These are phyloP conservation scores for Eudasyphora cyanicolor DNA, from an alignment of 2,888 invertebrate genomes.

Conservation along the genomic window DNA sequence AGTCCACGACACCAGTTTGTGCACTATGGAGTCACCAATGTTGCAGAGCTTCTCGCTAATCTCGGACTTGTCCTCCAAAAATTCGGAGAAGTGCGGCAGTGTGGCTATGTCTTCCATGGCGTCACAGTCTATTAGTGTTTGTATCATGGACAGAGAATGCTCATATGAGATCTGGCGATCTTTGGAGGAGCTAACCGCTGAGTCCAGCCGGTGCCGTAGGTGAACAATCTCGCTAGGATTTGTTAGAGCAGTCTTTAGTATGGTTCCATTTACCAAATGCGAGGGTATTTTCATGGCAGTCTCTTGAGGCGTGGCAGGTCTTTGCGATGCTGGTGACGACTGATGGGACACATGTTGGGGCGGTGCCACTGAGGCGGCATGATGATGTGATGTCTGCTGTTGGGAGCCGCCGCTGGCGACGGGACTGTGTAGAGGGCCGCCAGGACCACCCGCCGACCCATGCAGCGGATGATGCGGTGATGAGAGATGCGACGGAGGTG, in stretches of 20 bases:
- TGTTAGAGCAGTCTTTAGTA: slow-evolving; percentile 95
- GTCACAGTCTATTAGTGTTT: slow-evolving; percentile 96
- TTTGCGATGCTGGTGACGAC: slow-evolving; percentile 57
- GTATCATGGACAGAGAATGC: slow-evolving; percentile 92
- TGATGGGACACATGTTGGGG: slow-evolving; percentile 59
- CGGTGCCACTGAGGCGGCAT: slow-evolving; percentile 52
- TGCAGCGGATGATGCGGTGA: slow-evolving; percentile 77
- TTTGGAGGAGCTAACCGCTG: slow-evolving; percentile 92
- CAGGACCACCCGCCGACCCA: slow-evolving; percentile 63
- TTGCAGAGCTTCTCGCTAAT: slow-evolving; percentile 95
- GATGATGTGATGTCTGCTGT: slow-evolving; percentile 64
- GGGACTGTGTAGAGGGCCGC: slow-evolving; percentile 54
- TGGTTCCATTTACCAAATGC: slow-evolving; percentile 94
- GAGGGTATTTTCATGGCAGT: slow-evolving; percentile 81
- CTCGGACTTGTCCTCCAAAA: slow-evolving; percentile 94
- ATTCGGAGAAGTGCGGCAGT: slow-evolving; percentile 92
- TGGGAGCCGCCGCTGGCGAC: slow-evolving; percentile 44
- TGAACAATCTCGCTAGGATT: slow-evolving; percentile 96
- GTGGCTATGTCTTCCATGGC: slow-evolving; percentile 98
- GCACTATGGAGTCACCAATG: slow-evolving; percentile 98
- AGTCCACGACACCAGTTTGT: slow-evolving; percentile 99
- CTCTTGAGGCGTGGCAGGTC: slow-evolving; percentile 77
- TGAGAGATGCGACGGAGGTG: slow-evolving; percentile 73
- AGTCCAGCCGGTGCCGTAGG: slow-evolving; percentile 92
- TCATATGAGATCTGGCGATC: slow-evolving; percentile 92